Evolutionary conservation across 2,888 invertebrate species (phyloP).

Genomic region (Ichneumoninae sp.): DNA sequence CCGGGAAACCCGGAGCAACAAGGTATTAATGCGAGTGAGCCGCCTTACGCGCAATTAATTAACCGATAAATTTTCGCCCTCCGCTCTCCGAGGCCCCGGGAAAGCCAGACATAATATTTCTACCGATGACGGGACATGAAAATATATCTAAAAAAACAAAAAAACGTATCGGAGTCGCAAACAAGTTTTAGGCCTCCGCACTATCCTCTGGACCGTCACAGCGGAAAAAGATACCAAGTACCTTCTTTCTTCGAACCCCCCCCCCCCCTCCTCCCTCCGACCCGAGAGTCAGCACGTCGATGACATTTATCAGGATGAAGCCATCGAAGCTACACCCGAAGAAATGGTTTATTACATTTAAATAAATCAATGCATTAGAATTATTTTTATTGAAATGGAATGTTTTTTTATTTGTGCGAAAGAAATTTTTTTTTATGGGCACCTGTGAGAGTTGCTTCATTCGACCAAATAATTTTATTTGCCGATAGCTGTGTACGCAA

Average conservation of each 20-base stretch:
- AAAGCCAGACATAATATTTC: conserved; percentile 23
- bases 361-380: no score
- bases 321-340: conserved; percentile 8
- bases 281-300: conserved; percentile 58
- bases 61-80: conserved; percentile 58
- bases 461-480: no score
- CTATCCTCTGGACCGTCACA: conserved; percentile 8
- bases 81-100: background rate
- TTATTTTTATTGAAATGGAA: no score
- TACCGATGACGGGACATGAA: background rate
- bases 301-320: conserved; percentile 67
- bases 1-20: conserved; percentile 25
- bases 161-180: conserved; percentile 30
- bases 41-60: conserved; percentile 55
- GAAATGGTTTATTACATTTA: no score
- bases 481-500: no score
- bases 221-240: background rate
- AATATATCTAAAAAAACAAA: conserved; percentile 15
- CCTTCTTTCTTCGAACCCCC: background rate
- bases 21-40: conserved; percentile 19
- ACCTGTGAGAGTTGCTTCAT: no score
- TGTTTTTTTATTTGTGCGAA: no score
- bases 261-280: background rate
- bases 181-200: conserved; percentile 45
- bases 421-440: no score